A percentile compares a stretch with the other conserved stretches of the same genome.
Conservation (phyloP, 2,797 vertebrate genomes). For the Megaceryle alcyon region DNA sequence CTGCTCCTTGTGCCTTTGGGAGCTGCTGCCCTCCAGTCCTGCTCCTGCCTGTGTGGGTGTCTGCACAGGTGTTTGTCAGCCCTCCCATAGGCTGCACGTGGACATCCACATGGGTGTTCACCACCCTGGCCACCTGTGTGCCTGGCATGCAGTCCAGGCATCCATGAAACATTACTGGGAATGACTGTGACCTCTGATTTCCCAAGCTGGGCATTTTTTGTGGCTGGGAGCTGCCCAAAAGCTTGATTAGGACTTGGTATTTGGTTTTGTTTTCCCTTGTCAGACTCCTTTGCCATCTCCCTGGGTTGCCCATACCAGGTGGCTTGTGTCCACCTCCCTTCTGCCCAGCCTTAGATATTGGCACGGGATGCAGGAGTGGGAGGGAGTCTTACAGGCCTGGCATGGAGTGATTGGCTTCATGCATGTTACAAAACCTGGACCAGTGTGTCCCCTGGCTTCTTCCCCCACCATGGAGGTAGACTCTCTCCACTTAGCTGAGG, state of each 20-base stretch:
- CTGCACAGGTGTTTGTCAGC: background rate
- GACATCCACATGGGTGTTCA: background rate
- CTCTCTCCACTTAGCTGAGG: background rate
- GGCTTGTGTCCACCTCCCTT: background rate
- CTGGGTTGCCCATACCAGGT: background rate
- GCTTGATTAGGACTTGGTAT: background rate
- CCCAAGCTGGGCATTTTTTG: background rate
- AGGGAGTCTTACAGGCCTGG: background rate
- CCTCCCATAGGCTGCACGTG: fast-evolving
- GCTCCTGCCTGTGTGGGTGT: fast-evolving
- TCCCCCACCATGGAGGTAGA: fast-evolving
- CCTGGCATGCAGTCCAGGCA: background rate
- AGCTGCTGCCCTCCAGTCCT: background rate
- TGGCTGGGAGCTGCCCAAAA: background rate
- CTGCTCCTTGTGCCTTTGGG: background rate
- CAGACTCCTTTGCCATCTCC: background rate
- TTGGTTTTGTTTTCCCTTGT: background rate
- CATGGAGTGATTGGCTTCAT: background rate
- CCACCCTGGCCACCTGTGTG: fast-evolving
- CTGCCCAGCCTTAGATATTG: background rate
- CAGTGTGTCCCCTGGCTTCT: background rate
- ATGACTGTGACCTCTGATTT: fast-evolving
- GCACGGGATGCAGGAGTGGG: background rate
- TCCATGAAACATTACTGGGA: background rate
- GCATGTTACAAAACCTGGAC: background rate